phyloP scores from a whole-genome alignment of 2,888 invertebrate genomes.

The Augiades crinisus region DNA sequence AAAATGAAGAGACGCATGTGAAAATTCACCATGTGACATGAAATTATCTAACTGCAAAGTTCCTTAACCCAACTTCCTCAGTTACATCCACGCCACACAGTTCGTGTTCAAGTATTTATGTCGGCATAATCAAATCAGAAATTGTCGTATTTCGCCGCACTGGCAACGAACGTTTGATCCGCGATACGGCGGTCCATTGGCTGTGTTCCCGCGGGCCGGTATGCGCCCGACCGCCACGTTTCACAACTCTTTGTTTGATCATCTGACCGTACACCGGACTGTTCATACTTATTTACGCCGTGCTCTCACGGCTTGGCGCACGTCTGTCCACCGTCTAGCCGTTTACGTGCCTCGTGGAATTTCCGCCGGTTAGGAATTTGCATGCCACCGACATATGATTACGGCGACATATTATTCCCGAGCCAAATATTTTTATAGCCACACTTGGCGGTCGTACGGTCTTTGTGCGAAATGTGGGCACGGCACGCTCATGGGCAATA shows the following conservation, averaged over 20 bases:
- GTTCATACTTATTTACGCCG: conserved; percentile 7
- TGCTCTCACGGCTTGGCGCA: conserved; percentile 29
- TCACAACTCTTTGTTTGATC: conserved; percentile 71
- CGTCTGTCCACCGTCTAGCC: conserved; percentile 76
- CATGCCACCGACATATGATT: conserved; percentile 57
- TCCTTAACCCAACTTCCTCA: not conserved
- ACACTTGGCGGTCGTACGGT: conserved; percentile 16
- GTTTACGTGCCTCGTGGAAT: conserved; percentile 64
- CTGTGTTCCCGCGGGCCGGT: conserved; percentile 67
- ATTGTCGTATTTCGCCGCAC: conserved; percentile 52
- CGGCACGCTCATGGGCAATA: not conserved
- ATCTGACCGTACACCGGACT: conserved; percentile 38
- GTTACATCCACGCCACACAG: not conserved
- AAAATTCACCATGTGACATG: too few species aligned
- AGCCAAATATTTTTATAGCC: conserved; percentile 57
- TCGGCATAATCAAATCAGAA: conserved; percentile 40
- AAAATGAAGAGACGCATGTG: too few species aligned
- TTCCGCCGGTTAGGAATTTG: conserved; percentile 66
- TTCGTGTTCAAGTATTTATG: conserved; percentile 31
- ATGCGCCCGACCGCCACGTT: conserved; percentile 53
- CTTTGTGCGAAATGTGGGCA: conserved; percentile 11
- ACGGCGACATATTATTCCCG: conserved; percentile 56
- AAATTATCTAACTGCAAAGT: too few species aligned
- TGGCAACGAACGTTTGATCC: conserved; percentile 45
- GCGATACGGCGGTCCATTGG: conserved; percentile 55